Evolutionary conservation across 1,140 invertebrate species (phyloP).

Genomic region (Hesperophylax magnus): DNA sequence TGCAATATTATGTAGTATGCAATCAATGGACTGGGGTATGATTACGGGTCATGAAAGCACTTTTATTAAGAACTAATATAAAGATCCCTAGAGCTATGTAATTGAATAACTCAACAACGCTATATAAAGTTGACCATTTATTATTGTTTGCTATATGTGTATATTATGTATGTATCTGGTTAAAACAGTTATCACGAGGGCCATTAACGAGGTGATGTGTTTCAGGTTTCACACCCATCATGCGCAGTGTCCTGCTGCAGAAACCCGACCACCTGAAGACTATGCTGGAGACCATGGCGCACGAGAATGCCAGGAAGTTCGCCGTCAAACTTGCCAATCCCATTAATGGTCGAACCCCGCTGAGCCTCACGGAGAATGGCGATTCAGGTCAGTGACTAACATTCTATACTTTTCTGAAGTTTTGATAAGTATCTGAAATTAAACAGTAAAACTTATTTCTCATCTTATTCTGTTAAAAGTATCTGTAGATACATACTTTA

Average conservation of each 20-base stretch:
- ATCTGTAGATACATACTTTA: too few relatives aligned
- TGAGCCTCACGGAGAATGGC: background rate
- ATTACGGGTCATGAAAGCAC: too few relatives aligned
- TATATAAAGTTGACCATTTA: background rate
- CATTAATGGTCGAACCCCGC: background rate
- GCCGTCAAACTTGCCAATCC: conserved; percentile 7
- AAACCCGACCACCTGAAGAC: background rate
- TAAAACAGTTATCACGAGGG: background rate
- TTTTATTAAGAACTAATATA: too few relatives aligned
- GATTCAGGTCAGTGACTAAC: background rate
- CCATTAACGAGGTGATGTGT: background rate
- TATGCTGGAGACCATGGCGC: background rate
- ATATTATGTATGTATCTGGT: too few relatives aligned
- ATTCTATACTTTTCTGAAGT: too few relatives aligned
- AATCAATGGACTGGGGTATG: background rate
- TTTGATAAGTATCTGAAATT: too few relatives aligned
- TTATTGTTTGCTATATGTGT: background rate
- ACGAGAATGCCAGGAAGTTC: background rate
- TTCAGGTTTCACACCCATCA: background rate
- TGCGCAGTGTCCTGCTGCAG: background rate
- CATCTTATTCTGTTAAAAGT: too few relatives aligned
- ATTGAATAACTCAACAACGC: too few relatives aligned
- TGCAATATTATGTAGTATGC: background rate
- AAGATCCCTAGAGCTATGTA: too few relatives aligned
- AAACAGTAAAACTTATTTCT: too few relatives aligned